Percentiles rank a stretch among this genome's conserved stretches.
Conservation (phyloP, 2,888 invertebrate species). For the Pandemis corylana region DNA sequence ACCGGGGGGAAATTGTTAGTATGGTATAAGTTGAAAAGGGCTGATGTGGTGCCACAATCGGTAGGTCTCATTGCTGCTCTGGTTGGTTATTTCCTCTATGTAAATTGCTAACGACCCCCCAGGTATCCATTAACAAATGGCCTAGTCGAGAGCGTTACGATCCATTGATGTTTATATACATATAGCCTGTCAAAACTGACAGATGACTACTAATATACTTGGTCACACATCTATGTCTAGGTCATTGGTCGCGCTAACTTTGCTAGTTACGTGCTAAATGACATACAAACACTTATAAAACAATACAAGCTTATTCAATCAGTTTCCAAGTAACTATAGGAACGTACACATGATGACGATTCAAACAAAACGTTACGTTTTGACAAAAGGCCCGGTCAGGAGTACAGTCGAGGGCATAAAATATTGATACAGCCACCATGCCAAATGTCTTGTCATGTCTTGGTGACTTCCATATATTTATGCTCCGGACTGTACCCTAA, state of each 20-base stretch:
- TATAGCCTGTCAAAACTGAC: not conserved
- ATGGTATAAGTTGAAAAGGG: too few relatives aligned
- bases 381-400: too few relatives aligned
- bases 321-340: not conserved
- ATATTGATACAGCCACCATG: too few relatives aligned
- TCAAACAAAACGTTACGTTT: too few relatives aligned
- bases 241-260: slow-evolving; percentile 23
- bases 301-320: not conserved
- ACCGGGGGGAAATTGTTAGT: too few relatives aligned
- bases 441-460: too few relatives aligned
- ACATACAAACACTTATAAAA: not conserved
- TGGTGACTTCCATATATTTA: too few relatives aligned
- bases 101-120: not conserved
- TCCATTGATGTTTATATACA: not conserved
- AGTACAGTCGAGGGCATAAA: too few relatives aligned
- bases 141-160: not conserved
- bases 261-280: slow-evolving; percentile 1
- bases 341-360: too few relatives aligned
- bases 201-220: not conserved
- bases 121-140: not conserved
- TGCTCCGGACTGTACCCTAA: too few relatives aligned
- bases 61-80: not conserved
- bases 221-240: slow-evolving; percentile 25
- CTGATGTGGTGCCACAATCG: too few relatives aligned
- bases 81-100: not conserved